Conservation (phyloP, 1,140 invertebrate species). For the Calephelis nemesis region DNA sequence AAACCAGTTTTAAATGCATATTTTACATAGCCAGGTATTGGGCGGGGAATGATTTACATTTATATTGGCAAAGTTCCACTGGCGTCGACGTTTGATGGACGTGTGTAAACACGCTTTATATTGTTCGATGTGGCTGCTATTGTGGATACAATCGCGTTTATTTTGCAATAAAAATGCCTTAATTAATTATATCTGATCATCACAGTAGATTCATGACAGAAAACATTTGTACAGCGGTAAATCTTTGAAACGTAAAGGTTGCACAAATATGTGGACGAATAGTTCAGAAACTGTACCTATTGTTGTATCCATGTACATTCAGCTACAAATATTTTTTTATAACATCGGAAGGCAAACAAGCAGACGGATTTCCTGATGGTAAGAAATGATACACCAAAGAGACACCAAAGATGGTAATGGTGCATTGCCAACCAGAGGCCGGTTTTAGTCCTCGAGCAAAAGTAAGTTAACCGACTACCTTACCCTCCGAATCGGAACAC, state of each 20-base stretch:
- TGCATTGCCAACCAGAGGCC: no score
- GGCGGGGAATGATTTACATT: slow-evolving; percentile 34
- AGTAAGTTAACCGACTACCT: no score
- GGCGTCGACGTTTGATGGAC: slow-evolving; percentile 30
- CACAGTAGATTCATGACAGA: slow-evolving; percentile 2
- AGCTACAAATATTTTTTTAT: no score
- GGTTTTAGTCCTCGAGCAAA: no score
- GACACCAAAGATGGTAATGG: no score
- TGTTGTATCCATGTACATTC: no score
- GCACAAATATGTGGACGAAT: no score
- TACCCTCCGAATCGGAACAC: no score
- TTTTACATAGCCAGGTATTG: slow-evolving; percentile 13
- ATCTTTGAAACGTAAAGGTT: background rate
- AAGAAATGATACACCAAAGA: no score
- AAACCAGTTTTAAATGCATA: background rate
- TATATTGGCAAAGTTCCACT: slow-evolving; percentile 36
- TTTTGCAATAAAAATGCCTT: slow-evolving; percentile 15
- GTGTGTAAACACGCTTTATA: slow-evolving; percentile 22
- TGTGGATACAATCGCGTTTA: slow-evolving; percentile 13
- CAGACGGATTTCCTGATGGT: no score
- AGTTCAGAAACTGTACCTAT: no score
- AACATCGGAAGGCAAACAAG: no score
- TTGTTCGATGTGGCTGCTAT: slow-evolving; percentile 8
- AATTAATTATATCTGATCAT: slow-evolving; percentile 12
- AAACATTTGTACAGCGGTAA: slow-evolving; percentile 2